A percentile compares a stretch with the other conserved stretches of the same genome.
Evolutionary conservation across 2,888 invertebrate species (phyloP).

Genomic region (Eupithecia vulgata): DNA sequence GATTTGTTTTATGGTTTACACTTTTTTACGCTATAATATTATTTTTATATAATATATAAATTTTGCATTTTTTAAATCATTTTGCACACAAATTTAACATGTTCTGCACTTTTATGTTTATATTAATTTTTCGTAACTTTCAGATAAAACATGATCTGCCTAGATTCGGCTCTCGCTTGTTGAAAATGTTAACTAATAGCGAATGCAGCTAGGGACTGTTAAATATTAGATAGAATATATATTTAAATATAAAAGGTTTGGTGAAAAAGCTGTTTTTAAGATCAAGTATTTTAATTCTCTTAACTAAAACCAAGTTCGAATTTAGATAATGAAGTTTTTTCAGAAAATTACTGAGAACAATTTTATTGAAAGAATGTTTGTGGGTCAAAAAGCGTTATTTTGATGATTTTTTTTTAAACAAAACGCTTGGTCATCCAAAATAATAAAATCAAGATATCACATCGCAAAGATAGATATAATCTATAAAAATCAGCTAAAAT

Average conservation of each 20-base stretch:
- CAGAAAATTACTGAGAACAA: not conserved
- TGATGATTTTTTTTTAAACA: no score
- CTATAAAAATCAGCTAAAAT: not conserved
- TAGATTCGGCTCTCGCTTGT: conserved; percentile 60
- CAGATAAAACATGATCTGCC: conserved; percentile 62
- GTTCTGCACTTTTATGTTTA: conserved; percentile 38
- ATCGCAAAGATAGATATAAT: not conserved
- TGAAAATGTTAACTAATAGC: conserved; percentile 54
- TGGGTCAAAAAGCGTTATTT: not conserved
- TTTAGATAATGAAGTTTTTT: not conserved
- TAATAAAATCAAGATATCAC: not conserved
- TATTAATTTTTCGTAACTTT: conserved; percentile 58
- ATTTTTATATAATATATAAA: no score
- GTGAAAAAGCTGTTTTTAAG: not conserved
- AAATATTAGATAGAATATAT: conserved; percentile 7
- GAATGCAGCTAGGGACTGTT: conserved; percentile 34
- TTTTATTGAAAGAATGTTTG: not conserved
- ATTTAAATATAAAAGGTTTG: not conserved
- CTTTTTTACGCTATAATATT: not conserved
- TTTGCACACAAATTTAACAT: conserved; percentile 6
- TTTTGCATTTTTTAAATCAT: not conserved
- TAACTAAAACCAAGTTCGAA: not conserved
- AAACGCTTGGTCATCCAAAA: no score
- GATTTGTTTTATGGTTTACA: not conserved
- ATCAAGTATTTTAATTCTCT: not conserved